These are phyloP conservation scores for Trachelus stipa DNA, from an alignment of 2,888 invertebrate genomes.

Conservation along the genomic window DNA sequence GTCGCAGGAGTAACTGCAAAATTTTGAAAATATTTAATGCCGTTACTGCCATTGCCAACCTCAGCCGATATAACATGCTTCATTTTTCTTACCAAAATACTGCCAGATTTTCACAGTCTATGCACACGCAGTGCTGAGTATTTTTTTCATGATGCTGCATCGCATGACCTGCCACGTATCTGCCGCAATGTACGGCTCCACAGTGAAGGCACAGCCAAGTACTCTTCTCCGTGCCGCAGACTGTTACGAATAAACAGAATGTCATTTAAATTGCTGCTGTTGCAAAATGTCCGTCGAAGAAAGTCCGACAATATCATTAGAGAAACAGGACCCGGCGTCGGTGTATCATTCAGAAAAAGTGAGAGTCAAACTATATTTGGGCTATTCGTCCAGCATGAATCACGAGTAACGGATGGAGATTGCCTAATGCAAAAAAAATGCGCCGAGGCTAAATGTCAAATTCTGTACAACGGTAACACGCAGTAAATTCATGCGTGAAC, in stretches of 20 bases:
- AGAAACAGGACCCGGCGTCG: background rate
- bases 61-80: background rate
- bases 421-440: background rate
- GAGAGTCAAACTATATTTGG: background rate
- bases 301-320: background rate
- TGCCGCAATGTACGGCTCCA: constrained; percentile 80
- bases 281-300: background rate
- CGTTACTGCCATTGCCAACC: background rate
- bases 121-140: constrained; percentile 77
- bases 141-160: constrained; percentile 75
- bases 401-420: background rate
- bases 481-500: background rate
- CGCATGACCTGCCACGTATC: constrained; percentile 82
- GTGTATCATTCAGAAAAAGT: background rate
- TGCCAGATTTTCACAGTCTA: constrained; percentile 80
- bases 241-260: constrained; percentile 58
- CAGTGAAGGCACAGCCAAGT: constrained; percentile 84
- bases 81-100: constrained; percentile 77
- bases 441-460: background rate
- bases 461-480: background rate
- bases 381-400: background rate
- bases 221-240: constrained; percentile 74
- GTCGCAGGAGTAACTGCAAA: constrained; percentile 81
- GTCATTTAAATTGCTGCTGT: background rate
- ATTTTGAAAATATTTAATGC: background rate